Percentiles rank a stretch among this genome's conserved stretches.
phyloP scores from a whole-genome alignment of 2,113 vertebrate genomes.

The Tenebrosternarchus preto region DNA sequence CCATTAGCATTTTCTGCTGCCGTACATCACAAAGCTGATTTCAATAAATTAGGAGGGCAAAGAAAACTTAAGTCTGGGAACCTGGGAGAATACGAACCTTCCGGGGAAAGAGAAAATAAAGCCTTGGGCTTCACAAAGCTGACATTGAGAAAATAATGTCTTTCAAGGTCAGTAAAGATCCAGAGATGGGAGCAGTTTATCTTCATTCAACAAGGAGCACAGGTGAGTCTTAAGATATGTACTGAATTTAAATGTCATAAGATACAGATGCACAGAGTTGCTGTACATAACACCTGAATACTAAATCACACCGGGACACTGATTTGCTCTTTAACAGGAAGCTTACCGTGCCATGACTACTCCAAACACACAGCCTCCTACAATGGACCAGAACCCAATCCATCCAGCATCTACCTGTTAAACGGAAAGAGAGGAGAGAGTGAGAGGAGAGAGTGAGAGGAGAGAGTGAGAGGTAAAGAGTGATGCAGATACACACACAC shows the following conservation, averaged over 20 bases:
- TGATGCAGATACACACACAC: neutral
- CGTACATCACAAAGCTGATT: constrained; percentile 47
- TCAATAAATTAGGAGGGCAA: constrained; percentile 55
- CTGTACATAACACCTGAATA: constrained; percentile 7
- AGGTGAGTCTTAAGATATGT: constrained; percentile 20
- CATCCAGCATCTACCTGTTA: constrained; percentile 92
- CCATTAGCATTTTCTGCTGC: constrained; percentile 62
- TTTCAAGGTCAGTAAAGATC: constrained; percentile 36
- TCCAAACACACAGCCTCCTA: constrained; percentile 94
- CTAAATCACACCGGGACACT: neutral
- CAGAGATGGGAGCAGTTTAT: constrained; percentile 33
- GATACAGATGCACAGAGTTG: constrained; percentile 3
- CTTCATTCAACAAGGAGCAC: constrained; percentile 14
- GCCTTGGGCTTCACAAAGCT: constrained; percentile 36
- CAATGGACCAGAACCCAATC: constrained; percentile 96
- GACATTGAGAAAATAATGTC: constrained; percentile 35
- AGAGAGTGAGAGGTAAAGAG: too few species aligned
- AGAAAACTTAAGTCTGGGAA: constrained; percentile 40
- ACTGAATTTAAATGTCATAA: neutral
- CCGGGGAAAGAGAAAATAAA: neutral
- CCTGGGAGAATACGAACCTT: constrained; percentile 21
- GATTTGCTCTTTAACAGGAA: neutral
- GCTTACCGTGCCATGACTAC: constrained; percentile 92
- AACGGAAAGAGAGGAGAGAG: neutral
- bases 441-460: neutral